Evolutionary conservation across 2,888 invertebrate genomes (phyloP), one percentile per base, ranked within the genome.

Genomic region (Cantharis nigra): DNA sequence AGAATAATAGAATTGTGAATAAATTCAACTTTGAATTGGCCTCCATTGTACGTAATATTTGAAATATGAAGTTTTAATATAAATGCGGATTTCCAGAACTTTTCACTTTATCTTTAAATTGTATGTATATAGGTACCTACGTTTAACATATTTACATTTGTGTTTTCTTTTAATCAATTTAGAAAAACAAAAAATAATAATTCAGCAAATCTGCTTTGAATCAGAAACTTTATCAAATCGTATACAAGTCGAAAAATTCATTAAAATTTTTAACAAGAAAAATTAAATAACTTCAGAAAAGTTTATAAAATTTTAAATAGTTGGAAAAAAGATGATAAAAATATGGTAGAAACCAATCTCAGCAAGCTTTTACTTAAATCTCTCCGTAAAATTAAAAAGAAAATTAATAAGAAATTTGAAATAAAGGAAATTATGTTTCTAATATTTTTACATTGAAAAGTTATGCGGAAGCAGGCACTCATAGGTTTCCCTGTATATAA

Each of bases 1-100:
- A 72, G 64, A 78, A 72, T 30, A 63, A 49, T 67, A 30, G 26
- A 67, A 67, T 67, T 67, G 65, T 16, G 72, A 78, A 75, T 78
- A 75, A 78, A 78, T 78, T 78, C 63, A 63, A 72, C 71, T 75
- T 72, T 77, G 77, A 74, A 77, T 77, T 74, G 64, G 69, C 70
- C 70, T 26, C 63, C 78, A 23, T 75, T 75, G 49, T 49, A 49
- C 75, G 78, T 78, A 62, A 75, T 75, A 75, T 75, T 72, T 70
- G 75, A 72, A 33, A 75, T 72, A 75, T 70, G 75, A 72, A 76
- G 70, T 75, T 78, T 72, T 75, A 72, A 74, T 75, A 78, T 69
- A 74, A 78, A 78, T 75, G 69, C 69, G 75, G 69, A 75, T 78
- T 72, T 72, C 72, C 20, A 64, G 67, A 70, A 71, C 23, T 67